Percentiles rank a stretch among this genome's conserved stretches.
phyloP scores from a whole-genome alignment of 2,888 invertebrate genomes.

The Esperia sulphurella region DNA sequence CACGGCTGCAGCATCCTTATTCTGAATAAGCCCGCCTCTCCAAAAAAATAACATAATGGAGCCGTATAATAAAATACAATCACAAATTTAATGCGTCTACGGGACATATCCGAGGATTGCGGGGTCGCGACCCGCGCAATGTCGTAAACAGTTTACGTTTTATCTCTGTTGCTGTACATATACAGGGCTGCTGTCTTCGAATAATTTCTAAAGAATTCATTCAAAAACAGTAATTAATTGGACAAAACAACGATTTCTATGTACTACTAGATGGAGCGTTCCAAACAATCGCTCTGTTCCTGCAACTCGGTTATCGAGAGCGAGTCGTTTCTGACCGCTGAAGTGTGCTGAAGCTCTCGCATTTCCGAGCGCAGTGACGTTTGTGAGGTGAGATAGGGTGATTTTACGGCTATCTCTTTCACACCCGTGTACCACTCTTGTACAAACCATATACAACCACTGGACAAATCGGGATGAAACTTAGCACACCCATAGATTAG shows the following conservation, averaged over 20 bases:
- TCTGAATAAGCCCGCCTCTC: not conserved
- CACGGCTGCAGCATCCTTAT: no score
- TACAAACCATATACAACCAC: no score
- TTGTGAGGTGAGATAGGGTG: slow-evolving; percentile 95
- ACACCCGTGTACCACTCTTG: slow-evolving; percentile 98
- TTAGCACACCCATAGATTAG: no score
- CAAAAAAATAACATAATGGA: not conserved
- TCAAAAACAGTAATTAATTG: no score
- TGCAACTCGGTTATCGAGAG: slow-evolving; percentile 94
- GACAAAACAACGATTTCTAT: no score
- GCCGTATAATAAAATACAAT: slow-evolving; percentile 5
- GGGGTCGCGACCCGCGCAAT: slow-evolving; percentile 5
- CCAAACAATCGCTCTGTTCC: no score
- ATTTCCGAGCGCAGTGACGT: slow-evolving; percentile 96
- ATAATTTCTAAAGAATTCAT: no score
- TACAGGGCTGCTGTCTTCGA: not conserved
- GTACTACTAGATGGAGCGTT: no score
- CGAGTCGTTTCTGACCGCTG: slow-evolving; percentile 96
- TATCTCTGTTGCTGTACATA: slow-evolving; percentile 3
- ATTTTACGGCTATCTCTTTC: slow-evolving; percentile 98
- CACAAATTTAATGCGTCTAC: slow-evolving; percentile 6
- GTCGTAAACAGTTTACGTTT: slow-evolving; percentile 13
- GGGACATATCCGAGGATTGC: slow-evolving; percentile 8
- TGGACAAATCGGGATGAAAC: no score
- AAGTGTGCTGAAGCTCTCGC: slow-evolving; percentile 97